Base-by-base conservation (phyloP, 2,113 vertebrate genomes). In the Sceloporus undulatus region DNA sequence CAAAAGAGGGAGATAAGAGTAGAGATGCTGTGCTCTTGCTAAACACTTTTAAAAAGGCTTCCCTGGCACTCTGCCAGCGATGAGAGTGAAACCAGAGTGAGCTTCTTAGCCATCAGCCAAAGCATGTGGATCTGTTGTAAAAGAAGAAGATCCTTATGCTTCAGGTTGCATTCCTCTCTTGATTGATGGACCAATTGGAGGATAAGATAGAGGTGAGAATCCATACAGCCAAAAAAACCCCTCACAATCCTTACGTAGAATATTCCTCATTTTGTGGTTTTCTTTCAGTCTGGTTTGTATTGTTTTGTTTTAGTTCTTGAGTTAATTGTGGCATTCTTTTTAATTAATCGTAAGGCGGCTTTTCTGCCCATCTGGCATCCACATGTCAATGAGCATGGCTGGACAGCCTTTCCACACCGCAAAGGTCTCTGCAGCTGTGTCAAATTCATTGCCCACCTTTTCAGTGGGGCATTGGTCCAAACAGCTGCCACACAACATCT, bases 101-200 rank as follows among this genome's bases (percentile, higher is more conserved):
- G 0, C 89, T 99, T 59, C 93, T 98, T 14, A 87, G 71, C 0
- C 94, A 97, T 9, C 89, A 97, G 40, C 65, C 98, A 10, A 95
- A 97, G 91, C 97, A 98, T 52, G 95, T 99, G 88, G 98, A 98
- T 98, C 85, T 97, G 98, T 59, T 99, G 98, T 98, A 97, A 97
- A 0, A 99, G 94, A 84, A 98, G 91, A 95, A 94, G 68, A 1
- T 7, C 0, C 82, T 99, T 16, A 97, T 98, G 87, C 5, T n/a
- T n/a, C n/a, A n/a, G n/a, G n/a, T n/a, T n/a, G n/a, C 77, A 29
- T 80, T 9, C 98, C 65, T 96, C 97, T 0, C 94, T 96, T 0
- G 19, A 0, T 91, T 98, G 40, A 96, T 97, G 97, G 97, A 97
- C 79, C 96, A 91, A 86, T 95, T 98, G 78, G 98, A 98, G 88